phyloP scores from a whole-genome alignment of 2,888 invertebrate species.

The Netelia virgata region DNA sequence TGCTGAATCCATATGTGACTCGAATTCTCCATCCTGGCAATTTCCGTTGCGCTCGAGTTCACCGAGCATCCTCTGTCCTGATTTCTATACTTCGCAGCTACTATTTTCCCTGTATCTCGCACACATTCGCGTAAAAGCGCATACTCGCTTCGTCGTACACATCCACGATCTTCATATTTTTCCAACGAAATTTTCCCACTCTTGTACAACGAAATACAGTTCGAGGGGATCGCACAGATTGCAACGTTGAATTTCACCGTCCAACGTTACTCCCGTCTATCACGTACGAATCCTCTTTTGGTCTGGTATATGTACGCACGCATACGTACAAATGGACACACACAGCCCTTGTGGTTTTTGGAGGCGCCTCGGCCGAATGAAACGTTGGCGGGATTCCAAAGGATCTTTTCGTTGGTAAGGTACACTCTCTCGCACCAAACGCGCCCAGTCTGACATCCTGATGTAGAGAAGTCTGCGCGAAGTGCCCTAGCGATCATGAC shows the following conservation, averaged over 20 bases:
- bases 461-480: slow-evolving; percentile 22
- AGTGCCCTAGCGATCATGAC: slow-evolving; percentile 47
- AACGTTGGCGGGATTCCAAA: slow-evolving; percentile 59
- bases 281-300: slow-evolving; percentile 8
- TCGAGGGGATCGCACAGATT: slow-evolving; percentile 1
- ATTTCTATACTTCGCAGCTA: neutral
- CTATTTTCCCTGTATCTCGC: neutral
- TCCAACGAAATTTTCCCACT: neutral
- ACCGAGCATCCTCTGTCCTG: slow-evolving; percentile 4
- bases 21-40: neutral
- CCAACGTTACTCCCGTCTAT: slow-evolving; percentile 24
- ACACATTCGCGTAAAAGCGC: neutral
- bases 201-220: neutral
- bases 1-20: neutral
- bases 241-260: slow-evolving; percentile 16
- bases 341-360: neutral
- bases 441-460: slow-evolving; percentile 45
- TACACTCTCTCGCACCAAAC: slow-evolving; percentile 46
- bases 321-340: neutral
- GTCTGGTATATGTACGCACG: neutral
- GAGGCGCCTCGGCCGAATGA: slow-evolving; percentile 39
- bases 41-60: slow-evolving; percentile 1
- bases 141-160: neutral
- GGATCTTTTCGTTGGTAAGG: slow-evolving; percentile 38
- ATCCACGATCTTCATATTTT: neutral